Base-by-base conservation (phyloP, 2,888 invertebrate species). In the Euzophera pinguis region DNA sequence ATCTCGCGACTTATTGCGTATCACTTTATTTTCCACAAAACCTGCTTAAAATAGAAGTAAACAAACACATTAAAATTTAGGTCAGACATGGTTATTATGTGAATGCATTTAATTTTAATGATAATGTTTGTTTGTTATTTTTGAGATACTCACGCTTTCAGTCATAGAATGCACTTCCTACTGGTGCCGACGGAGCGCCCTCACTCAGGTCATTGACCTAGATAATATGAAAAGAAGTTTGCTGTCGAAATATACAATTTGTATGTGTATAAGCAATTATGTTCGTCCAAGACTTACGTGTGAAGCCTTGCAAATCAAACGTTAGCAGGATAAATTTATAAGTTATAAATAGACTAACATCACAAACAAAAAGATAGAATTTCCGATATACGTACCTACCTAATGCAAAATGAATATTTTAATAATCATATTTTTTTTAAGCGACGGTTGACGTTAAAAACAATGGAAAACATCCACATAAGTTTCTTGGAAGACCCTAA, bases 71-170 rank as follows among this genome's bases (percentile, higher is more conserved):
- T 10, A 32, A 4, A 7, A 53, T 50, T 17, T 50, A 42, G 41
- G 42, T 12, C 34, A 43, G 35, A 51, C 51, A 47, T 47, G 17
- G 35, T 42, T 43, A 14, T 16, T 16, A 38, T 52, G 38, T 35
- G 49, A 42, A 48, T 7, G 43, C 43, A 37, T 10, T 8, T 37
- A 14, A 38, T 58, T 54, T 58, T 45, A 43, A 50, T 35, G 16
- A 35, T 47, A 43, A 13, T 43, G 62, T 60, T 53, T 62, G 61
- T 56, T 53, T 62, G 61, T 56, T 59, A 50, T 59, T 61, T 60
- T 50, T 48, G 57, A 65, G 41, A 67, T 77, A 75, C 75, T 72
- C 76, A 75, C 75, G 75, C 74, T 76, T 76, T 76, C 75, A 61
- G 68, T 62, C 49, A 64, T 73, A 71, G 63, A 69, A 63, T 71